Percentiles rank a stretch among this genome's conserved stretches.
These are phyloP conservation scores for Paraplagusia blochii DNA, from an alignment of 2,113 vertebrate species.

Conservation along the genomic window DNA sequence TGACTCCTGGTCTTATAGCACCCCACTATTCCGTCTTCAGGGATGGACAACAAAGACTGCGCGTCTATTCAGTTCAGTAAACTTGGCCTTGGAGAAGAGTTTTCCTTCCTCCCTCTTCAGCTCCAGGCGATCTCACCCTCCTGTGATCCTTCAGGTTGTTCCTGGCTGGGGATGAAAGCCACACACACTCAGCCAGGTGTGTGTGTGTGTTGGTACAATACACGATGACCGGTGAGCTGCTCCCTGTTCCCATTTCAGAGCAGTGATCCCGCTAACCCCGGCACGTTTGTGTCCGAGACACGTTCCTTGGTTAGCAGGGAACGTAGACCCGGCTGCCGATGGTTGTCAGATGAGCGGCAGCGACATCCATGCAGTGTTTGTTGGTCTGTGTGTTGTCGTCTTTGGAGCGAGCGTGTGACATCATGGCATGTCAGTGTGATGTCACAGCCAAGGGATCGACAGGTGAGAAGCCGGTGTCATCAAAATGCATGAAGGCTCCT, in stretches of 20 bases:
- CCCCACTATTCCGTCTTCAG: conserved; percentile 19
- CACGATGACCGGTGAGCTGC: neutral
- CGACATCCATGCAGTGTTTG: too few species aligned
- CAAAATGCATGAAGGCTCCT: too few species aligned
- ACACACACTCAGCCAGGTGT: conserved; percentile 4
- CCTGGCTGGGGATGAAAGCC: conserved; percentile 29
- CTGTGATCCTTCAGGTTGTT: conserved; percentile 5
- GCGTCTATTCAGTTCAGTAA: conserved; percentile 18
- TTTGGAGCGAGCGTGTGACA: conserved; percentile 43
- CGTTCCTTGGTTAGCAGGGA: conserved; percentile 49
- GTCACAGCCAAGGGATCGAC: too few species aligned
- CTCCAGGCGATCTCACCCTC: conserved; percentile 3
- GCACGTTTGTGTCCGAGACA: conserved; percentile 10
- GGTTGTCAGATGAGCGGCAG: conserved; percentile 20
- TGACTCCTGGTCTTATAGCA: conserved; percentile 14
- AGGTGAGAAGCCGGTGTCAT: too few species aligned
- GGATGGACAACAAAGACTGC: conserved; percentile 44
- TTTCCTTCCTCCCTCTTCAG: neutral
- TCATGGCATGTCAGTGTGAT: neutral
- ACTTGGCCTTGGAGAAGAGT: conserved; percentile 14
- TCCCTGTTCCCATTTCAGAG: neutral
- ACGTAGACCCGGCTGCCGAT: too few species aligned
- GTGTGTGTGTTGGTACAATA: conserved; percentile 5
- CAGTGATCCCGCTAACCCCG: conserved; percentile 1
- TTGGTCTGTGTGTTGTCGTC: too few species aligned